Evolutionary conservation across 2,797 vertebrate species (phyloP).

Genomic region (Falco columbarius): DNA sequence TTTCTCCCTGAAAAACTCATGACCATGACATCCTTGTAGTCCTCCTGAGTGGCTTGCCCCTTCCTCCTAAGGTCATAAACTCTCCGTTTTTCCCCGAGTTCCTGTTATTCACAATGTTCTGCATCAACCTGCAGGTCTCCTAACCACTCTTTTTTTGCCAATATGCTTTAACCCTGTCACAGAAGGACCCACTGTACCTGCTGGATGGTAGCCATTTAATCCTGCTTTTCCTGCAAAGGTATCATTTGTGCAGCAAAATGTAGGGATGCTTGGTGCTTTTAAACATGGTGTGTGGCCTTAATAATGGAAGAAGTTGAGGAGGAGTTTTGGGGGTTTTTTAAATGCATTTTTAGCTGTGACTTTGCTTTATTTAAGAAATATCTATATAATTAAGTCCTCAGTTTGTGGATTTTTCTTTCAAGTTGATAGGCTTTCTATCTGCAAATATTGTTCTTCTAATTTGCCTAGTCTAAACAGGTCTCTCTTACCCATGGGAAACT

Average conservation of each 20-base stretch:
- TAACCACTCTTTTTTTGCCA: background rate
- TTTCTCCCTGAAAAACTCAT: no score
- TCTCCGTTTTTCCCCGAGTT: no score
- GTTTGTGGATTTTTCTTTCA: background rate
- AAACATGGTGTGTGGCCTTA: background rate
- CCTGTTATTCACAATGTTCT: background rate
- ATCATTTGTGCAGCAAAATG: background rate
- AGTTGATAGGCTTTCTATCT: background rate
- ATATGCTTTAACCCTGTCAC: background rate
- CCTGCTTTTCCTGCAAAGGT: background rate
- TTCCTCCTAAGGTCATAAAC: no score
- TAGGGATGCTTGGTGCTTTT: background rate
- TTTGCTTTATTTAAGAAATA: background rate
- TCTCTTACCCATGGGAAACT: background rate
- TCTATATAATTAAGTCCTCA: background rate
- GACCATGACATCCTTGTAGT: no score
- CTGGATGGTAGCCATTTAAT: background rate
- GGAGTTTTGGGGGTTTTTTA: background rate
- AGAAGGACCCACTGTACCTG: background rate
- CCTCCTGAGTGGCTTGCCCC: no score
- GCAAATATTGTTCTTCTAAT: background rate
- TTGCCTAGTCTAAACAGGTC: background rate
- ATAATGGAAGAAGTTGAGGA: background rate
- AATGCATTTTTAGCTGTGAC: background rate
- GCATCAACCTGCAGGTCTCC: background rate